Conservation (phyloP, 2,113 vertebrate species). For the Balaeniceps rex region DNA sequence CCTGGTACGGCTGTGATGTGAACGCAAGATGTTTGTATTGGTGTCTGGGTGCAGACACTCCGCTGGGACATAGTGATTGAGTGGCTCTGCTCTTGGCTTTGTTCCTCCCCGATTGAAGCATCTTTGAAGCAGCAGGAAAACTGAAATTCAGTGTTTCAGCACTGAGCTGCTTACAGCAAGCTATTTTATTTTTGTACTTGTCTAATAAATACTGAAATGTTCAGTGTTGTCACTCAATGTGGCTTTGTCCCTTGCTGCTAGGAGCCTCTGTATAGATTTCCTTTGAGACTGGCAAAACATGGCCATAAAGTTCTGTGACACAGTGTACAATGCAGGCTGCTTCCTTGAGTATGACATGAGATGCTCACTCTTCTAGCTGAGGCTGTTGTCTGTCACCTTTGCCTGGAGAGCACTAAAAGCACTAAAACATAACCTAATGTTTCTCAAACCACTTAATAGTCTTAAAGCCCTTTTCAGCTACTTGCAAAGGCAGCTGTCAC, state of each 20-base stretch:
- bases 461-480: neutral
- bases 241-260: constrained; percentile 13
- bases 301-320: neutral
- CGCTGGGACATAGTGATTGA: neutral
- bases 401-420: neutral
- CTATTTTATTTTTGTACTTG: neutral
- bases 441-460: neutral
- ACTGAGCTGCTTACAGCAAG: neutral
- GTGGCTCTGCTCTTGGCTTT: neutral
- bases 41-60: neutral
- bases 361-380: neutral
- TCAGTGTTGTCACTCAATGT: neutral
- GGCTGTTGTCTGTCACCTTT: neutral
- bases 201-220: constrained; percentile 8
- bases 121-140: constrained; percentile 2
- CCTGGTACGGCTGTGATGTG: neutral
- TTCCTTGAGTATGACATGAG: neutral
- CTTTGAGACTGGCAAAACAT: neutral
- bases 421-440: neutral
- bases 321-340: neutral
- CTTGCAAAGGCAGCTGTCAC: neutral
- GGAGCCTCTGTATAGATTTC: neutral
- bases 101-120: neutral
- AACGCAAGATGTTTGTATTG: neutral
- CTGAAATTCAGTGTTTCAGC: neutral